phyloP scores from a whole-genome alignment of 2,113 vertebrate genomes.

The Hippocampus mohnikei region DNA sequence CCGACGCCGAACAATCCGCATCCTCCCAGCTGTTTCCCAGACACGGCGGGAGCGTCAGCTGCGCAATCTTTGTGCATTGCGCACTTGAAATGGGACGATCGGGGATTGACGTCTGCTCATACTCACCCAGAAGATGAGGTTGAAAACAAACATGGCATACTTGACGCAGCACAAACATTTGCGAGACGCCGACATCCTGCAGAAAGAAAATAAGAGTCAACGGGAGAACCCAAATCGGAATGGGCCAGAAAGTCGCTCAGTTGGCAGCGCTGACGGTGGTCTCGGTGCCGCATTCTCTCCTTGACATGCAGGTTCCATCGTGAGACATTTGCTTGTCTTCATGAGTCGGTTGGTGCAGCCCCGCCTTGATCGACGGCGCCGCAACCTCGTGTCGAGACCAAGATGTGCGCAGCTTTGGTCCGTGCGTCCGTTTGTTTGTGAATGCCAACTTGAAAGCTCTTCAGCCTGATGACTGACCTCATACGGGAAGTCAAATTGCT shows the following conservation, averaged over 20 bases:
- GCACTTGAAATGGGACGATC: neutral
- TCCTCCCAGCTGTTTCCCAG: slow-evolving; percentile 73
- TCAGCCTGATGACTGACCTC: slow-evolving; percentile 21
- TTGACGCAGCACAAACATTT: slow-evolving; percentile 78
- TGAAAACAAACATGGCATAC: slow-evolving; percentile 82
- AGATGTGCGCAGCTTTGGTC: neutral
- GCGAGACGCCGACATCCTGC: slow-evolving; percentile 66
- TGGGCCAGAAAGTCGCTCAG: too few species aligned
- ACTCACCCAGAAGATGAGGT: slow-evolving; percentile 85
- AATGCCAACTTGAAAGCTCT: slow-evolving; percentile 7
- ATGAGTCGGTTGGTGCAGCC: neutral
- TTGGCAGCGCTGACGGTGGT: too few species aligned
- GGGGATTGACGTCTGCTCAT: neutral
- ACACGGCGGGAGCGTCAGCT: neutral
- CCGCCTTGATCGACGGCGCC: neutral
- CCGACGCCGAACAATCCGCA: slow-evolving; percentile 82
- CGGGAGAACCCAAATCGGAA: too few species aligned
- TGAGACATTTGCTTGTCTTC: neutral
- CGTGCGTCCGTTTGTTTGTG: neutral
- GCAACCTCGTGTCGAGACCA: neutral
- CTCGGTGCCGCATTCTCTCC: too few species aligned
- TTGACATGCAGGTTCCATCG: neutral
- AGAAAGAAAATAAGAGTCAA: slow-evolving; percentile 12
- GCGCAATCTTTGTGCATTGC: too few species aligned
- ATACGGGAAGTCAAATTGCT: slow-evolving; percentile 62